Base-by-base conservation (phyloP, 30 jellyfish, hydroid and myxozoan genomes). In the Chrysaora quinquecirrha region DNA sequence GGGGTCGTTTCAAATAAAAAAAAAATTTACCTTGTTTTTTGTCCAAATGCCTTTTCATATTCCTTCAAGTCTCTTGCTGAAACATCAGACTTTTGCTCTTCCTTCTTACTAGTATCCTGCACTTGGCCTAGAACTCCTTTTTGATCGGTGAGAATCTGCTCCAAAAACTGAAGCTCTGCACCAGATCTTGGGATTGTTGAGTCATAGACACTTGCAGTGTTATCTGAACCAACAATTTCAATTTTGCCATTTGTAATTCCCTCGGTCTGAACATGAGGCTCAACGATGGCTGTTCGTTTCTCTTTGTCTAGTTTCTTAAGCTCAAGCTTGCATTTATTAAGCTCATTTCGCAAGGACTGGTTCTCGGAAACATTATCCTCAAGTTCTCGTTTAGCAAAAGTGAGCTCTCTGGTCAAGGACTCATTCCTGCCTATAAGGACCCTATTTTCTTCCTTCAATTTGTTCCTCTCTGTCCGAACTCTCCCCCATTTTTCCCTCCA, bases 401-500 rank as follows among this genome's bases (percentile, higher is more conserved):
- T 65, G 7, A 70, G 71, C 75, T 90, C 97, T 43, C 69, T 50
- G 30, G 96, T 76, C 34, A 90, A 67, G 6, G 90, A 34, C 11
- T 84, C 93, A 60, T 90, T 70, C 20, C 82, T 62, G 0, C 72
- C 96, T 9, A 52, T 70, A n/a, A 78, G 69, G 1, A 63, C 70
- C 28, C 68, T 76, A 16, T 38, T 21, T 28, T 90, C 97, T 11
- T 84, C 96, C 32, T 84, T 90, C 20, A 80, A 49, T 54, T 85
- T 85, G 71, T 90, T 83, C 54, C 91, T 62, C 67, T 90, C 96
- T 16, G 84, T 87, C 56, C 95, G 78, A 34, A 90, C 96, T 71
- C 64, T 67, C 22, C 96, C 96, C 97, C 97, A 90, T 25, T 84
- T 90, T 47, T 90, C 96, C 48, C 97, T 67, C 97, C 97, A 90